phyloP scores from a whole-genome alignment of 1,140 invertebrate species.

The Paracyclopina nana region DNA sequence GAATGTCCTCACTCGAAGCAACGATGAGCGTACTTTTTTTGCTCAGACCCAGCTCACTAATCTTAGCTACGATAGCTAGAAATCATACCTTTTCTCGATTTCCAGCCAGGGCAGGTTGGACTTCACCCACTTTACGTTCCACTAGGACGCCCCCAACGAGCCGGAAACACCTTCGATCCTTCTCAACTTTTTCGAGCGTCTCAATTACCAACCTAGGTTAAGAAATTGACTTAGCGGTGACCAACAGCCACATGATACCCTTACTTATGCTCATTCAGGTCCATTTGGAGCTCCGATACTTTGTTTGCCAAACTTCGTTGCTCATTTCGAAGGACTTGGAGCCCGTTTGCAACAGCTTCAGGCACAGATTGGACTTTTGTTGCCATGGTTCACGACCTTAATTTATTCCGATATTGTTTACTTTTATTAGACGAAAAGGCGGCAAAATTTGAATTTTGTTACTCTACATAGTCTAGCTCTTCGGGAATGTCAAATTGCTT shows the following conservation, averaged over 20 bases:
- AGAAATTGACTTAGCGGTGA: constrained; percentile 25
- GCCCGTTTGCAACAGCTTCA: too few species aligned
- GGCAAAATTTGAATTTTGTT: not conserved
- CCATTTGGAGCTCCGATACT: constrained; percentile 72
- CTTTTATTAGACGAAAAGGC: not conserved
- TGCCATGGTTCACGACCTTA: too few species aligned
- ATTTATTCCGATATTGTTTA: not conserved
- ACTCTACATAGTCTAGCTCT: constrained; percentile 13
- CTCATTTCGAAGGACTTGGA: too few species aligned
- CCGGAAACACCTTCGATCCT: constrained; percentile 69
- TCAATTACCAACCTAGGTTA: constrained; percentile 85
- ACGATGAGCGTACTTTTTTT: not conserved
- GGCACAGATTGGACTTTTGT: too few species aligned
- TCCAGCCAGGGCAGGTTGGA: constrained; percentile 55
- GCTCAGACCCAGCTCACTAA: not conserved
- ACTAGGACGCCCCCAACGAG: constrained; percentile 82
- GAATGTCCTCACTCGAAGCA: not conserved
- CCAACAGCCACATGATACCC: constrained; percentile 30
- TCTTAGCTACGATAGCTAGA: not conserved
- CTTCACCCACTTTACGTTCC: constrained; percentile 73
- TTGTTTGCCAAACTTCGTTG: constrained; percentile 64
- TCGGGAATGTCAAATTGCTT: constrained; percentile 11
- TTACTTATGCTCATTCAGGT: constrained; percentile 87
- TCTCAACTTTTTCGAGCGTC: constrained; percentile 64
- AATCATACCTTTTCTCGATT: constrained; percentile 53